Percentiles rank a stretch among this genome's conserved stretches.
Evolutionary conservation across 2,113 vertebrate species (phyloP).

Genomic region (Grallaria varia): DNA sequence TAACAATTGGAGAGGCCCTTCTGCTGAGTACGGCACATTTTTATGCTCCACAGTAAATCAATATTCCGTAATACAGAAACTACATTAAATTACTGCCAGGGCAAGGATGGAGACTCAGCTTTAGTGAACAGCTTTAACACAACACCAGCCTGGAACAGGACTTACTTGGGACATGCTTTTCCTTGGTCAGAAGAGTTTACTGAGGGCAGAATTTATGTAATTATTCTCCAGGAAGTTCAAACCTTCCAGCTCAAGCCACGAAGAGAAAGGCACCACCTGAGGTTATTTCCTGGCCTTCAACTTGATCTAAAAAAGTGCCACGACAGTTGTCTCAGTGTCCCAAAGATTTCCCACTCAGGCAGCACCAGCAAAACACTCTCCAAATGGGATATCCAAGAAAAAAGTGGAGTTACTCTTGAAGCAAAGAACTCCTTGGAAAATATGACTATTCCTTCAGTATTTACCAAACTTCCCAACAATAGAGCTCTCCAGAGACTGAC

Average conservation of each 20-base stretch:
- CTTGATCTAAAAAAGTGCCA: not conserved
- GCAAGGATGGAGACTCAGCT: not conserved
- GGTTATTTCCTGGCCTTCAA: not conserved
- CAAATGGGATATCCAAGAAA: accelerated
- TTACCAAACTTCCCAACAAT: not conserved
- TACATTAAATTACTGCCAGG: not conserved
- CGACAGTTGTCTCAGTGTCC: not conserved
- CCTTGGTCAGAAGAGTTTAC: not conserved
- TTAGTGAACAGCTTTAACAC: not conserved
- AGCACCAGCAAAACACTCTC: not conserved
- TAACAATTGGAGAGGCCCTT: conserved; percentile 62
- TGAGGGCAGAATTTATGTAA: not conserved
- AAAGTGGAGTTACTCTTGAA: not conserved
- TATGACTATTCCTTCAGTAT: not conserved
- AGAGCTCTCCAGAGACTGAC: not conserved
- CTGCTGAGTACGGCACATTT: conserved; percentile 56
- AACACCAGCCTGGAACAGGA: not conserved
- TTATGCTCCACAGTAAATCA: conserved; percentile 49
- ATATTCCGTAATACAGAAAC: conserved; percentile 9
- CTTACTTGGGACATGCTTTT: not conserved
- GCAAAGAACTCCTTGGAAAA: not conserved
- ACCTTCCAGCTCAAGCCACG: not conserved
- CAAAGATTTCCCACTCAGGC: not conserved
- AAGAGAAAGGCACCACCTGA: not conserved
- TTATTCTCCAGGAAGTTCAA: not conserved